These are phyloP conservation scores for Cottus gobio DNA, from an alignment of 2,113 vertebrate genomes.

Conservation along the genomic window DNA sequence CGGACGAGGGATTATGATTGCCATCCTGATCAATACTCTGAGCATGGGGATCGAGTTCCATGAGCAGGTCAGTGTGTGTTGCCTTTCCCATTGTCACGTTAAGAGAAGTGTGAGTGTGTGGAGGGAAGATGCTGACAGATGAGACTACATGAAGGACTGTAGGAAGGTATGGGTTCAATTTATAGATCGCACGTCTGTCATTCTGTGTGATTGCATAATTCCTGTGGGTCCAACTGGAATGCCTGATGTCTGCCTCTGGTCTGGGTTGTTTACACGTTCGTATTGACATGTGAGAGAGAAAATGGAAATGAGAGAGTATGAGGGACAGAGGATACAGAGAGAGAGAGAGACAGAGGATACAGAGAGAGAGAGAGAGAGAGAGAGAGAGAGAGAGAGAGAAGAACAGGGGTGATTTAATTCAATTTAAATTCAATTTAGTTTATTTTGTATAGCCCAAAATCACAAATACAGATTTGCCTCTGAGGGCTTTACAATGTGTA, in stretches of 20 bases:
- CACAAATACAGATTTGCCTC: too few relatives aligned
- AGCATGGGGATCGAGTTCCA: slow-evolving; percentile 99
- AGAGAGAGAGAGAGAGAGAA: not conserved
- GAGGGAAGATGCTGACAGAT: not conserved
- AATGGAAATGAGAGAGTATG: slow-evolving; percentile 18
- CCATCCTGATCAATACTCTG: slow-evolving; percentile 97
- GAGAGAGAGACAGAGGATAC: not conserved
- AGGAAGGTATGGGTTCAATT: not conserved
- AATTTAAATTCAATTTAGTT: too few relatives aligned
- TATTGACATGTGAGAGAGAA: slow-evolving; percentile 70
- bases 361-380: slow-evolving; percentile 35
- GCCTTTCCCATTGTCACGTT: not conserved
- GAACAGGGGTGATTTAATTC: slow-evolving; percentile 47
- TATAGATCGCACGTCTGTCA: slow-evolving; percentile 36
- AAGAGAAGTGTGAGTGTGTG: not conserved
- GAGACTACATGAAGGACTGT: not conserved
- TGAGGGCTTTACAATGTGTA: too few relatives aligned
- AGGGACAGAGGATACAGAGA: slow-evolving; percentile 14
- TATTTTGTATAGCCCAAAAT: too few relatives aligned
- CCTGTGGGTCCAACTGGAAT: slow-evolving; percentile 58
- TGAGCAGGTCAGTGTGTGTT: slow-evolving; percentile 88
- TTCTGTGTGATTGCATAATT: slow-evolving; percentile 41
- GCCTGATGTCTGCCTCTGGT: slow-evolving; percentile 62
- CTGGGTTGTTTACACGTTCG: slow-evolving; percentile 68
- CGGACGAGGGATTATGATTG: slow-evolving; percentile 97